Percentiles rank a stretch among this genome's conserved stretches.
These are phyloP conservation scores for Pachycephus smyrnensis DNA, from an alignment of 2,888 invertebrate species.

Conservation along the genomic window DNA sequence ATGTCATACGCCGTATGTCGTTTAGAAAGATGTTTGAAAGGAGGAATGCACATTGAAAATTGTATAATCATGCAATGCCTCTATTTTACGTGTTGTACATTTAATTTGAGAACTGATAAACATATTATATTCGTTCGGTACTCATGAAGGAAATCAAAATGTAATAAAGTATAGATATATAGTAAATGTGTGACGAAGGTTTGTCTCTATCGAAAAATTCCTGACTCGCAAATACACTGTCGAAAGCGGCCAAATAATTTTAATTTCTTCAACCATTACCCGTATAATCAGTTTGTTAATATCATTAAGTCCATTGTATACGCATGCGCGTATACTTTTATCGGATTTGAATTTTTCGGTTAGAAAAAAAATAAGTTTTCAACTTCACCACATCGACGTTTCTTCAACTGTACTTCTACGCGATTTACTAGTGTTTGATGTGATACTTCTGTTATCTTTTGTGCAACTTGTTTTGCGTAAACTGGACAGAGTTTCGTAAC, in stretches of 20 bases:
- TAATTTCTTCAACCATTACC: neutral
- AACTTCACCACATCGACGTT: neutral
- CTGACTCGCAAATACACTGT: neutral
- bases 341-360: neutral
- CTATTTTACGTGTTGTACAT: neutral
- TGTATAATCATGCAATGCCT: neutral
- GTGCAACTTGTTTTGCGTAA: conserved; percentile 64
- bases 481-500: conserved; percentile 70
- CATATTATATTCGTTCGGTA: neutral
- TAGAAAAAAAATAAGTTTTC: neutral
- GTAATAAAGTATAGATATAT: neutral
- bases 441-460: neutral
- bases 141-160: neutral
- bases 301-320: neutral
- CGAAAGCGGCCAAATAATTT: neutral
- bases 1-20: neutral
- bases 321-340: neutral
- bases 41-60: neutral
- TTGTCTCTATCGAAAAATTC: neutral
- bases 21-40: neutral
- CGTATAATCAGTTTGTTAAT: neutral
- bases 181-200: neutral
- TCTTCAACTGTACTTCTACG: neutral
- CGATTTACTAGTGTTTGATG: conserved; percentile 43
- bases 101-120: neutral